Evolutionary conservation across 92 coral and sea anemone genomes (phyloP).

Genomic region (Pocillopora meandrina): DNA sequence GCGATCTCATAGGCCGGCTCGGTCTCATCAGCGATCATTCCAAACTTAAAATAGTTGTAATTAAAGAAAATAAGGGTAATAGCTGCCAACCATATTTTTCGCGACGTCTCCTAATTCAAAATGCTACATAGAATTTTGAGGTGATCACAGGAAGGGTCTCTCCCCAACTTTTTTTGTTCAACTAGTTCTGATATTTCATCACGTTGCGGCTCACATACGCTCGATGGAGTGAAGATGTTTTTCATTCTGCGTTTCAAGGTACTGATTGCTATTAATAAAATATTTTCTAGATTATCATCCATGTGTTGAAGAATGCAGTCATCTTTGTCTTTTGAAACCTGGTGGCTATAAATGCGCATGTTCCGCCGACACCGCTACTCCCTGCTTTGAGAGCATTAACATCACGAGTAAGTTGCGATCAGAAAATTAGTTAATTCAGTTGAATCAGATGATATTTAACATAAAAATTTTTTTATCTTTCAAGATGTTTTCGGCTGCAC

Average conservation of each 20-base stretch:
- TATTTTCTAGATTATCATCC: slow-evolving; percentile 11
- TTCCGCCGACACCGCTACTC: background rate
- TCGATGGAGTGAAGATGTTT: too few relatives aligned
- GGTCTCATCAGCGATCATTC: too few relatives aligned
- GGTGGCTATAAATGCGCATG: slow-evolving; percentile 60
- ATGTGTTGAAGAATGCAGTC: slow-evolving; percentile 35
- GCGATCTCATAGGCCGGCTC: too few relatives aligned
- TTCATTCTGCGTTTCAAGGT: too few relatives aligned
- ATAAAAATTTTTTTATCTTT: background rate
- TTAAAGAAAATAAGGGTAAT: too few relatives aligned
- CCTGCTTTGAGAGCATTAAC: slow-evolving; percentile 22
- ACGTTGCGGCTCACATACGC: too few relatives aligned
- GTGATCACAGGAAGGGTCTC: background rate
- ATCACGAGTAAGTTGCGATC: slow-evolving; percentile 16
- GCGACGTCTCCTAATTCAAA: too few relatives aligned
- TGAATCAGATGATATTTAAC: background rate
- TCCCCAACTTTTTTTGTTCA: background rate
- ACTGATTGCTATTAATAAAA: background rate
- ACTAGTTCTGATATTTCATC: background rate
- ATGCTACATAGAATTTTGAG: background rate
- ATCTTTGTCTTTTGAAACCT: slow-evolving; percentile 48
- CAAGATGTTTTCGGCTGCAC: slow-evolving; percentile 24
- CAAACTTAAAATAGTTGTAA: too few relatives aligned
- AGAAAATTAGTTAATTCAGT: background rate
- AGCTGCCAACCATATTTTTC: too few relatives aligned